Base-by-base conservation (phyloP, 2,888 invertebrate species). In the Hemicrepidius hirtus region DNA sequence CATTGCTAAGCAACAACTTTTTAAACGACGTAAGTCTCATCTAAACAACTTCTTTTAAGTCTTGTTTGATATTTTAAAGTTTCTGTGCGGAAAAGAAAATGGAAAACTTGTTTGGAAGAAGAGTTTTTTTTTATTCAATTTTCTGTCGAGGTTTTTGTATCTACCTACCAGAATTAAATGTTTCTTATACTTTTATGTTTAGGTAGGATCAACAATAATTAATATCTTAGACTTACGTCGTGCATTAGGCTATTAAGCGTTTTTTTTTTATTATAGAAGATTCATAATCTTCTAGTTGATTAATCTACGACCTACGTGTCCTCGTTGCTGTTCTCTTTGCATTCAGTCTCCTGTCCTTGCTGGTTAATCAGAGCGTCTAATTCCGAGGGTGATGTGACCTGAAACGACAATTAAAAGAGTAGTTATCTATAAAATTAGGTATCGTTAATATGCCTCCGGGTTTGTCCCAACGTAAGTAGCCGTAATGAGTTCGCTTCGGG, bases 341-440 rank as follows among this genome's bases (percentile, higher is more conserved):
- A 74, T 9, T 74, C 73, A 6, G 32, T 44, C 6, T 68, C 73
- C 24, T 70, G 73, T 41, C 62, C 70, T 49, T 67, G 65, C 21
- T 74, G 69, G 72, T 89, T 90, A 74, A 91, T 89, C 67, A 91
- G 86, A 46, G 88, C 87, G 81, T 91, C 91, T 68, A 89, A 84
- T 80, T 92, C 91, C 32, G 89, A 89, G 1, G 89, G 88, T 64
- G 90, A 90, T 35, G 89, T 87, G 3, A 91, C 85, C 84, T 85
- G 82, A 75, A 74, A 88, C 37, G 53, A 77, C 53, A 71, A 57
- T 62, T 32, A 63, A 50, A 63, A 50, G 16, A 24, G 35, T 44
- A 44, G 63, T 69, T 62, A 68, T 55, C 49, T 55, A 5, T 9
- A 41, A 62, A 41, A 62, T 46, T 63, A 53, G 32, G 44, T 32